Conservation (phyloP, 2,113 vertebrate species). For the Cyphomyrus discorhynchus region DNA sequence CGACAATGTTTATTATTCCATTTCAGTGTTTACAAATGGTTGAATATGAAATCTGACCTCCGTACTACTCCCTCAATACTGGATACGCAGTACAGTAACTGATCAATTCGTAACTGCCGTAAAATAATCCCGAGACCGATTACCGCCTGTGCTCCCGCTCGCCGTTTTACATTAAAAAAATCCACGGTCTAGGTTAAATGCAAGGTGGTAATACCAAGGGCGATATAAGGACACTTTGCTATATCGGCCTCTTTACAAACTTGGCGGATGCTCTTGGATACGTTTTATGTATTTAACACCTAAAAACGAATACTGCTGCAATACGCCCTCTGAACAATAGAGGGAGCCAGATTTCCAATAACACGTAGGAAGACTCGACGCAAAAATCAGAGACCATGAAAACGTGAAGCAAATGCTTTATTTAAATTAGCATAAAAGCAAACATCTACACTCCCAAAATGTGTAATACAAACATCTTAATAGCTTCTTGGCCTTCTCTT, state of each 20-base stretch:
- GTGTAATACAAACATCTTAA: conserved; percentile 21
- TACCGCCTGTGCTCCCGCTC: neutral
- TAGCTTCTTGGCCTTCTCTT: too few species aligned
- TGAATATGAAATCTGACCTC: neutral
- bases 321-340: neutral
- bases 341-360: neutral
- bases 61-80: neutral
- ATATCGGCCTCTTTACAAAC: neutral
- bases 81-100: neutral
- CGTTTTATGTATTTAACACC: neutral
- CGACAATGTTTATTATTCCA: neutral
- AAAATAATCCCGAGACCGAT: neutral
- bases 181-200: neutral
- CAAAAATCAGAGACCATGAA: neutral
- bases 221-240: neutral
- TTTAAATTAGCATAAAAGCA: conserved; percentile 59
- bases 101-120: neutral
- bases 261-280: neutral
- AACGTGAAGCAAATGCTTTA: conserved; percentile 43
- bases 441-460: conserved; percentile 43
- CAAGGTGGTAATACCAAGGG: neutral
- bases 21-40: neutral
- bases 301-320: neutral
- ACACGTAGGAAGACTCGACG: neutral
- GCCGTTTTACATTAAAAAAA: neutral